These are phyloP conservation scores for Trichogramma pretiosum DNA, from an alignment of 1,140 invertebrate species.

Conservation along the genomic window DNA sequence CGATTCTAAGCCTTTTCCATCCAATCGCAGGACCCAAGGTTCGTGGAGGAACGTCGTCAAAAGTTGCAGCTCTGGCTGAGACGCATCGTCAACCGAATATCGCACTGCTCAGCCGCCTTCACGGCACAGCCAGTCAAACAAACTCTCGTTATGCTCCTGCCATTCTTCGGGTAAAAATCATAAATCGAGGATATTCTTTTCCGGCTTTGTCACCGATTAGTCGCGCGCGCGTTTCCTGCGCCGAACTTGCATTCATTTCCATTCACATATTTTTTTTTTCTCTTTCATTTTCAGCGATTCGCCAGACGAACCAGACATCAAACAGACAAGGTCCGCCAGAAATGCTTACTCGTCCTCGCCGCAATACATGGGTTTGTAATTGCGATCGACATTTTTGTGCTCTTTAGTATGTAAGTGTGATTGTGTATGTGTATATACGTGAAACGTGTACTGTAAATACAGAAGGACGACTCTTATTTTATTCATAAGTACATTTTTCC, in stretches of 20 bases:
- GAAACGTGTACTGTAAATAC: no score
- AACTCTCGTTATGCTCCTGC: conserved; percentile 61
- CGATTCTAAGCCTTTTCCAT: no score
- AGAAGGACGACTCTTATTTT: no score
- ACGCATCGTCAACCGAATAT: conserved; percentile 59
- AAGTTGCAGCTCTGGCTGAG: conserved; percentile 71
- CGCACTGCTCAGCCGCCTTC: conserved; percentile 61
- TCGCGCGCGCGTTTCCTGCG: no score
- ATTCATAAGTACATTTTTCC: no score
- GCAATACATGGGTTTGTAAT: conserved; percentile 43
- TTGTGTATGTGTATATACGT: no score
- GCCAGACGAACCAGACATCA: conserved; percentile 31
- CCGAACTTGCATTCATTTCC: conserved; percentile 9
- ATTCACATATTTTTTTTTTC: conserved; percentile 4
- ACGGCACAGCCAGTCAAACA: conserved; percentile 58
- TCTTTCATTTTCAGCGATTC: conserved; percentile 31
- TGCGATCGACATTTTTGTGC: no score
- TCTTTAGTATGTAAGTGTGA: no score
- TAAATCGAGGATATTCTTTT: no score
- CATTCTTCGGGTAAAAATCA: conserved; percentile 68
- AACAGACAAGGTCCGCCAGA: conserved; percentile 32
- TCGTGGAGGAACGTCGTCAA: conserved; percentile 70
- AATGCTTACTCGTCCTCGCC: conserved; percentile 39
- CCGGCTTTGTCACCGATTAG: no score
- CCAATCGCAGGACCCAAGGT: conserved; percentile 69